Evolutionary conservation across 2,113 vertebrate species (phyloP).

Genomic region (Sphyrna mokarran): DNA sequence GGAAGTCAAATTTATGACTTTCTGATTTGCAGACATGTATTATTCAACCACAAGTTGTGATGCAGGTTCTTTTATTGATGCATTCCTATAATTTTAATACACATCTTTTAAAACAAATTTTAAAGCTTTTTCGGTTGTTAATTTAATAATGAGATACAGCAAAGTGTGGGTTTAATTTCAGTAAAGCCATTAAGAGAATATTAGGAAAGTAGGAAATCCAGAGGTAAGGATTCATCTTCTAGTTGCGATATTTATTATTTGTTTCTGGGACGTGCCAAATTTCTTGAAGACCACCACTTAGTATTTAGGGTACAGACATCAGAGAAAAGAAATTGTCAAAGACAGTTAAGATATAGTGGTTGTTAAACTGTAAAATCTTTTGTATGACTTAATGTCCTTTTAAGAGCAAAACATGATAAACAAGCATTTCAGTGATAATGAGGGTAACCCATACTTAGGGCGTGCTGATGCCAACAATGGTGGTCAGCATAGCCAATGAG

Average conservation of each 20-base stretch:
- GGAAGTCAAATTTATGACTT: neutral
- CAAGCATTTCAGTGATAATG: too few species aligned
- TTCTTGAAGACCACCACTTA: neutral
- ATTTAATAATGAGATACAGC: neutral
- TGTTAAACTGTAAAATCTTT: neutral
- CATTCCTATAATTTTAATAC: neutral
- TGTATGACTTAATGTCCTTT: neutral
- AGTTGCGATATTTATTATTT: neutral
- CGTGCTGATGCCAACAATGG: too few species aligned
- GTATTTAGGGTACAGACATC: neutral
- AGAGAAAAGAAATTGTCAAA: neutral
- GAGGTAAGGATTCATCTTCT: neutral
- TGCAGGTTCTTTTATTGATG: neutral
- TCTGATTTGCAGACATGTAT: neutral
- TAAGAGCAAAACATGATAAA: neutral
- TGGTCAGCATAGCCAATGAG: too few species aligned
- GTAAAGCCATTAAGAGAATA: too few species aligned
- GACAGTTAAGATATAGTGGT: too few species aligned
- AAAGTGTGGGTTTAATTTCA: neutral
- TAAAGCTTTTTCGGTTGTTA: neutral
- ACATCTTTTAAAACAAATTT: neutral
- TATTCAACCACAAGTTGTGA: neutral
- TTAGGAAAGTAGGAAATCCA: neutral
- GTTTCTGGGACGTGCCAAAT: neutral
- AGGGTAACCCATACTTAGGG: too few species aligned